These are phyloP conservation scores for Pagetopsis macropterus DNA, from an alignment of 2,797 vertebrate genomes.

Conservation along the genomic window DNA sequence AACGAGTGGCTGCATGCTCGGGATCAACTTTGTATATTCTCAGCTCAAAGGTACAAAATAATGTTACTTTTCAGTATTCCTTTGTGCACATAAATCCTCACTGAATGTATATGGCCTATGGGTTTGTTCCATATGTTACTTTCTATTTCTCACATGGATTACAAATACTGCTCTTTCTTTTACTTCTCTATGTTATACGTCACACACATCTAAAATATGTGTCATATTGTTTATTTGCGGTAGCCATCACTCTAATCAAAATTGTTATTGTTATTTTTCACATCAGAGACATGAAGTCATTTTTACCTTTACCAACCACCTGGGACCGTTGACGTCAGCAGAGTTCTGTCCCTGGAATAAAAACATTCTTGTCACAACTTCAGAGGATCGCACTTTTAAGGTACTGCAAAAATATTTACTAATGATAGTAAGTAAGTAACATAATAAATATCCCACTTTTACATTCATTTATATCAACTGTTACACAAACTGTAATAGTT, in stretches of 20 bases:
- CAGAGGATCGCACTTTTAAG: constrained; percentile 93
- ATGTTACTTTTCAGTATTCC: not conserved
- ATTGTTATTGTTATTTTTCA: constrained; percentile 9
- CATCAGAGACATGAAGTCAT: constrained; percentile 71
- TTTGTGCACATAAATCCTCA: not conserved
- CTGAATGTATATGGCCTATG: not conserved
- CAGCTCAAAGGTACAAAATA: constrained; percentile 74
- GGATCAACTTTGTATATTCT: constrained; percentile 72
- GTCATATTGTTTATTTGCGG: not conserved
- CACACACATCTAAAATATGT: not conserved
- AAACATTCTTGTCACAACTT: constrained; percentile 85
- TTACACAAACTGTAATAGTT: not conserved
- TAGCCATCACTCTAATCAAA: not conserved
- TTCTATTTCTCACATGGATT: not conserved
- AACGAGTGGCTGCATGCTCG: constrained; percentile 77
- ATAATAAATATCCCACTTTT: not conserved
- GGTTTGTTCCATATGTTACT: not conserved
- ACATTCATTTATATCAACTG: not conserved
- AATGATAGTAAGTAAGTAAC: not conserved
- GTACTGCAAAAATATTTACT: constrained; percentile 57
- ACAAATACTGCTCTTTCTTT: not conserved
- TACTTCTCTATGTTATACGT: not conserved
- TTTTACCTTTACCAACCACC: constrained; percentile 82
- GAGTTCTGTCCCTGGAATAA: constrained; percentile 89
- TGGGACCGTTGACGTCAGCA: constrained; percentile 86